phyloP scores from a whole-genome alignment of 2,797 vertebrate species.

The Xiphophorus birchmanni region DNA sequence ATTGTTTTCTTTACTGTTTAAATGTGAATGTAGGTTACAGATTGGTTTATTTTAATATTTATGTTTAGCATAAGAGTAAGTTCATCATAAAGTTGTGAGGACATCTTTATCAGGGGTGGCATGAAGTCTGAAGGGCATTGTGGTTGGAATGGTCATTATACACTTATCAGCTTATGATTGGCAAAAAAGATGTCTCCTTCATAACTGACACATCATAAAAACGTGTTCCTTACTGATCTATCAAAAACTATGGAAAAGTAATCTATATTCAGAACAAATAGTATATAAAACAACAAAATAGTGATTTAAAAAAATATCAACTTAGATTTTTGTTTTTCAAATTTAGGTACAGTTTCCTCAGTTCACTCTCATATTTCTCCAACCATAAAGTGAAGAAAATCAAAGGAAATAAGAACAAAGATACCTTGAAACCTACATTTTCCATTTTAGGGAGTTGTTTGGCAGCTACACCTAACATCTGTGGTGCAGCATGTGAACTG shows the following conservation, averaged over 20 bases:
- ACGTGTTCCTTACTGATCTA: neutral
- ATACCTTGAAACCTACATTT: slow-evolving; percentile 76
- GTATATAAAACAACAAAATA: neutral
- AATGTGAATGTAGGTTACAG: neutral
- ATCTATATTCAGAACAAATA: neutral
- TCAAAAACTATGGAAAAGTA: neutral
- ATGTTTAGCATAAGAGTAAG: too few species aligned
- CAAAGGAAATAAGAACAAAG: slow-evolving; percentile 65
- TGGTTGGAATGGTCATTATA: neutral
- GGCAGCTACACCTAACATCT: slow-evolving; percentile 56
- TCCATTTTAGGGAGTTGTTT: slow-evolving; percentile 81
- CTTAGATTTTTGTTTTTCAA: neutral
- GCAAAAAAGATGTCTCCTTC: neutral
- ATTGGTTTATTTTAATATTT: neutral
- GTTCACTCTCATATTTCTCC: slow-evolving; percentile 11
- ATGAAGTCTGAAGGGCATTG: neutral
- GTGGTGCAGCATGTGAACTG: slow-evolving; percentile 48
- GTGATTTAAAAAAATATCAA: neutral
- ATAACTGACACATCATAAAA: neutral
- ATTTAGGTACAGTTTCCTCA: neutral
- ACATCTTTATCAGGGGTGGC: neutral
- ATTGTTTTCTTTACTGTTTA: neutral
- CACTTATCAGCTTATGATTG: neutral
- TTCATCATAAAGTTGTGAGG: neutral
- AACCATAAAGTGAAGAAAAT: slow-evolving; percentile 45